These are phyloP conservation scores for Tichodroma muraria DNA, from an alignment of 2,113 vertebrate species.

Conservation along the genomic window DNA sequence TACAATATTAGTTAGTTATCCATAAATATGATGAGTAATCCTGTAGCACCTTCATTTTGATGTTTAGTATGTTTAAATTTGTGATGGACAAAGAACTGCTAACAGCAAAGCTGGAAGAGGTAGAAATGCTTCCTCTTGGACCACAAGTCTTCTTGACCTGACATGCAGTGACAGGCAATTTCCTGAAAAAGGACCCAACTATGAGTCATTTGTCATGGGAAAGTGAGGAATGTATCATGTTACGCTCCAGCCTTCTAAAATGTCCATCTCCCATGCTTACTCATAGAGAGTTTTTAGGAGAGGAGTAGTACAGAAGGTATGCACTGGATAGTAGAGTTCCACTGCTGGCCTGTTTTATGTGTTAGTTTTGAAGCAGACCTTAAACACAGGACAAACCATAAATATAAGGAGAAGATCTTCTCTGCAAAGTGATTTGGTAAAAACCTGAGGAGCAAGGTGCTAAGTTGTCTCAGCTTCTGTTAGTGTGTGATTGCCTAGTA, in stretches of 20 bases:
- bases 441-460: not conserved
- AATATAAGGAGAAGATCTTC: not conserved
- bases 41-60: not conserved
- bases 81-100: not conserved
- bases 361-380: not conserved
- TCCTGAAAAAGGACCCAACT: slow-evolving; percentile 11
- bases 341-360: not conserved
- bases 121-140: not conserved
- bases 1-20: not conserved
- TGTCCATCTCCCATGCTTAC: not conserved
- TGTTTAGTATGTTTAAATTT: not conserved
- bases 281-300: not conserved
- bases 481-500: not conserved
- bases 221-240: not conserved
- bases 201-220: not conserved
- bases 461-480: not conserved
- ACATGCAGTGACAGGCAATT: not conserved
- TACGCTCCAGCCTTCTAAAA: not conserved
- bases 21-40: not conserved
- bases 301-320: not conserved
- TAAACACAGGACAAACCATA: not conserved
- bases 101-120: not conserved
- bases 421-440: not conserved
- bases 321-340: not conserved
- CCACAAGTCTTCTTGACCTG: not conserved